phyloP scores from a whole-genome alignment of 1,140 invertebrate species.

The Cylas formicarius region DNA sequence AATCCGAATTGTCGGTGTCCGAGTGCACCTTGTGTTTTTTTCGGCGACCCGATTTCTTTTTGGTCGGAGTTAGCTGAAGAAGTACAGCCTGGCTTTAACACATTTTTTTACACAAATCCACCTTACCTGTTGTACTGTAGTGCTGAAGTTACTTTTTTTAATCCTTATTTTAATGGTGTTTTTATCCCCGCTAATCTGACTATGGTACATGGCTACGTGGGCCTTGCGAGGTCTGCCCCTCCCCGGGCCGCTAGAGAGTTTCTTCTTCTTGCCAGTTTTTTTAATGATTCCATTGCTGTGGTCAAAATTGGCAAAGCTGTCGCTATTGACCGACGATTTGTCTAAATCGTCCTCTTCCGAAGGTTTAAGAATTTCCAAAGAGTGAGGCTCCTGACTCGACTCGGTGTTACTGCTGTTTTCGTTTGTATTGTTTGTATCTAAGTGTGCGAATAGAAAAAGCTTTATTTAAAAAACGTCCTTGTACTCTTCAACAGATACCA shows the following conservation, averaged over 20 bases:
- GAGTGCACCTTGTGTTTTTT: slow-evolving; percentile 42
- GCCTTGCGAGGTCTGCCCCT: slow-evolving; percentile 37
- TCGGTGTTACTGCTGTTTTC: slow-evolving; percentile 19
- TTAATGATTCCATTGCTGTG: slow-evolving; percentile 25
- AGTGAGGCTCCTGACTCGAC: slow-evolving; percentile 20
- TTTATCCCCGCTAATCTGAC: slow-evolving; percentile 54
- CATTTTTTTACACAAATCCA: slow-evolving; percentile 1
- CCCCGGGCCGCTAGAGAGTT: slow-evolving; percentile 23
- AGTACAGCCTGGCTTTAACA: not conserved
- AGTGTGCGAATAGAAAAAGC: slow-evolving; percentile 2
- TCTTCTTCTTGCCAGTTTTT: slow-evolving; percentile 25
- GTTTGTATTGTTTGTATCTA: slow-evolving; percentile 20
- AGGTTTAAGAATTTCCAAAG: slow-evolving; percentile 17
- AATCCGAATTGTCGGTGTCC: slow-evolving; percentile 47
- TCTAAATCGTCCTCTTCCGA: slow-evolving; percentile 18
- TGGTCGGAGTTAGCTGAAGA: slow-evolving; percentile 34
- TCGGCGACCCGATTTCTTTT: slow-evolving; percentile 45
- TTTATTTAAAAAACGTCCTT: not conserved
- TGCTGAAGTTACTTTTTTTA: slow-evolving; percentile 48
- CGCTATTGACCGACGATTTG: slow-evolving; percentile 6
- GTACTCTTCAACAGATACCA: too few species aligned
- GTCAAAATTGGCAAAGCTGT: slow-evolving; percentile 16
- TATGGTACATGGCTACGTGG: slow-evolving; percentile 44
- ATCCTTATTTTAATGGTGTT: slow-evolving; percentile 58
- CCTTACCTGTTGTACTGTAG: slow-evolving; percentile 27